Evolutionary conservation across 2,888 invertebrate genomes (phyloP).

Genomic region (Raillietiella orientalis): DNA sequence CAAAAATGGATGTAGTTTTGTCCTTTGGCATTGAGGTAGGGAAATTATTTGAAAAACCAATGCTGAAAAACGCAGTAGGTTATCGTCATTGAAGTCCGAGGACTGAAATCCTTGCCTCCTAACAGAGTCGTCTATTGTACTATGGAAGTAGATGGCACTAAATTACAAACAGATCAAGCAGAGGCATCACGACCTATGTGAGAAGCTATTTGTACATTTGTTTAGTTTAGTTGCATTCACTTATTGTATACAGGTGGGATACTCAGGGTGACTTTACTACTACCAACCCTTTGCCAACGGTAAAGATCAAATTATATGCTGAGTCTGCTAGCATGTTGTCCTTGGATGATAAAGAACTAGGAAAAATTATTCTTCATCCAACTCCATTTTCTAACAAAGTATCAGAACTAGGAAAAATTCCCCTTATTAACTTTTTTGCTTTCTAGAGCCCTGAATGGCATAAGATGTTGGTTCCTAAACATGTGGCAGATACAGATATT

Average conservation of each 20-base stretch:
- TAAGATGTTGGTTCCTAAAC: conserved; percentile 82
- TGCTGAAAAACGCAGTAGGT: conserved; percentile 23
- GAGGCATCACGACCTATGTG: conserved; percentile 94
- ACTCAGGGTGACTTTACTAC: conserved; percentile 98
- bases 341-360: conserved; percentile 93
- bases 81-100: conserved; percentile 96
- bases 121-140: conserved; percentile 98
- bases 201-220: conserved; percentile 11
- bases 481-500: conserved; percentile 74
- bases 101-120: conserved; percentile 75
- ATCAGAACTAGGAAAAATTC: conserved; percentile 7
- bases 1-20: conserved; percentile 90
- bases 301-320: conserved; percentile 89
- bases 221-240: neutral
- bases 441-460: conserved; percentile 78
- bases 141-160: conserved; percentile 99
- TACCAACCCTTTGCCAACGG: conserved; percentile 77
- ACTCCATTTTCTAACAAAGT: conserved; percentile 62
- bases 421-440: conserved; percentile 8
- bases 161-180: conserved; percentile 94
- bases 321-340: conserved; percentile 91
- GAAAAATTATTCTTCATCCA: conserved; percentile 59
- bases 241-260: conserved; percentile 48
- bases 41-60: conserved; percentile 1
- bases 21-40: conserved; percentile 81